Evolutionary conservation across 2,888 invertebrate species (phyloP).

Genomic region (Cartodere bifasciata): DNA sequence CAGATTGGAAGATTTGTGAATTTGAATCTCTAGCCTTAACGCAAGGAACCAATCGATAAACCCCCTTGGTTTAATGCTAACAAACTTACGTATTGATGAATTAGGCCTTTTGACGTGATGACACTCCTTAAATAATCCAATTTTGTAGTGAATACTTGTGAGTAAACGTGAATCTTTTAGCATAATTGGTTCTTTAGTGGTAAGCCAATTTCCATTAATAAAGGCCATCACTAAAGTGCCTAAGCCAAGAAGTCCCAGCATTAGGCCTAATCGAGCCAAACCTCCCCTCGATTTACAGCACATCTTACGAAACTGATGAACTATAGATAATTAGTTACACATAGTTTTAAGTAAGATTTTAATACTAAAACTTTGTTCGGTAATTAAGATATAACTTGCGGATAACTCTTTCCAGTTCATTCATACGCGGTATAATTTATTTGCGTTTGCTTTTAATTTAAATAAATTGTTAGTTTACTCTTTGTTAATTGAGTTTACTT

Average conservation of each 20-base stretch:
- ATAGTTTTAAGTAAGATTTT: too few species aligned
- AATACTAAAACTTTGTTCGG: too few species aligned
- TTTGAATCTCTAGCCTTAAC: too few species aligned
- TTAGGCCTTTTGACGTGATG: constrained; percentile 36
- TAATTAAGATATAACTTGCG: too few species aligned
- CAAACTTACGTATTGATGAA: constrained; percentile 36
- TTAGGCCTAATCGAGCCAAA: constrained; percentile 35
- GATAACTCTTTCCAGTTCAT: too few species aligned
- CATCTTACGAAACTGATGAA: constrained; percentile 19
- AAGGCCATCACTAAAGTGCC: constrained; percentile 36
- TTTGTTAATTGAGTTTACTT: too few species aligned
- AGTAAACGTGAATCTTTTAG: constrained; percentile 33
- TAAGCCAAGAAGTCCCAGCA: constrained; percentile 35
- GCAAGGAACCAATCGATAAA: constrained; percentile 6
- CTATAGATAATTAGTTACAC: constrained; percentile 1
- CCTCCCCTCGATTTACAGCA: constrained; percentile 31
- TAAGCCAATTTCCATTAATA: constrained; percentile 38
- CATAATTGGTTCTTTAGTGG: constrained; percentile 37
- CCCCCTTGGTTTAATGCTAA: constrained; percentile 9
- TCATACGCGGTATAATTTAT: too few species aligned
- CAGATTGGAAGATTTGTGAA: too few species aligned
- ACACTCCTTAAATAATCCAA: constrained; percentile 40
- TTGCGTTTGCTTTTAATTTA: too few species aligned
- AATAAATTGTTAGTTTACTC: too few species aligned
- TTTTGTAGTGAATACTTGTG: constrained; percentile 37